Evolutionary conservation across 2,797 vertebrate species (phyloP).

Genomic region (Eupleurogrammus muticus): DNA sequence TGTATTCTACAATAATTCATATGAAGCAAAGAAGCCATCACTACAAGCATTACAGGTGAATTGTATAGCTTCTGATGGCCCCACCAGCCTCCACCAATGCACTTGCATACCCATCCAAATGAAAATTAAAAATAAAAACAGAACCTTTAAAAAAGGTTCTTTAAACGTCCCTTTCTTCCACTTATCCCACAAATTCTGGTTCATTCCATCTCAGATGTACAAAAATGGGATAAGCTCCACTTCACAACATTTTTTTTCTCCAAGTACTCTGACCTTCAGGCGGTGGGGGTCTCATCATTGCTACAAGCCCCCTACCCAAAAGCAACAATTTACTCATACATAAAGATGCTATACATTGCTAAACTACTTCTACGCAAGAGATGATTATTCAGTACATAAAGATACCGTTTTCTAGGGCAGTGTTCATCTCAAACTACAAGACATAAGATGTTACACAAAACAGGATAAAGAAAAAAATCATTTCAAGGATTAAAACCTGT

Average conservation of each 20-base stretch:
- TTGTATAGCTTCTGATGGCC: constrained; percentile 87
- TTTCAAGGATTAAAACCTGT: constrained; percentile 79
- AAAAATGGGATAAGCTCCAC: constrained; percentile 56
- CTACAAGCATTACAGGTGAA: constrained; percentile 93
- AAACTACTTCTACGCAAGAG: constrained; percentile 84
- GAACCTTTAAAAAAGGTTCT: constrained; percentile 54
- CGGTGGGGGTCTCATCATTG: constrained; percentile 65
- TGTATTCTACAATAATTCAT: constrained; percentile 91
- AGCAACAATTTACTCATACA: constrained; percentile 91
- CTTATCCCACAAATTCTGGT: constrained; percentile 50
- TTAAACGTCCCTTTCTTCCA: constrained; percentile 64
- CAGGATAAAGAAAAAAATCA: constrained; percentile 81
- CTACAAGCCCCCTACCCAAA: constrained; percentile 71
- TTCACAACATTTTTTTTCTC: constrained; percentile 38
- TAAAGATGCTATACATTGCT: constrained; percentile 87
- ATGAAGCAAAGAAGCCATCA: constrained; percentile 91
- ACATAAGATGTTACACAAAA: constrained; percentile 82
- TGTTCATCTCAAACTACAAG: constrained; percentile 85
- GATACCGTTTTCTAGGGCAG: constrained; percentile 85
- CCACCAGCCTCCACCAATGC: constrained; percentile 71
- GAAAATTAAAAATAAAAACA: constrained; percentile 37
- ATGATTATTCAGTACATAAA: constrained; percentile 81
- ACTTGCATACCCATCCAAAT: constrained; percentile 71
- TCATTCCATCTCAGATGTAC: constrained; percentile 55
- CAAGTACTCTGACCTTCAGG: constrained; percentile 63